These are phyloP conservation scores for Nylanderia fulva DNA, from an alignment of 1,140 invertebrate species.

Conservation along the genomic window DNA sequence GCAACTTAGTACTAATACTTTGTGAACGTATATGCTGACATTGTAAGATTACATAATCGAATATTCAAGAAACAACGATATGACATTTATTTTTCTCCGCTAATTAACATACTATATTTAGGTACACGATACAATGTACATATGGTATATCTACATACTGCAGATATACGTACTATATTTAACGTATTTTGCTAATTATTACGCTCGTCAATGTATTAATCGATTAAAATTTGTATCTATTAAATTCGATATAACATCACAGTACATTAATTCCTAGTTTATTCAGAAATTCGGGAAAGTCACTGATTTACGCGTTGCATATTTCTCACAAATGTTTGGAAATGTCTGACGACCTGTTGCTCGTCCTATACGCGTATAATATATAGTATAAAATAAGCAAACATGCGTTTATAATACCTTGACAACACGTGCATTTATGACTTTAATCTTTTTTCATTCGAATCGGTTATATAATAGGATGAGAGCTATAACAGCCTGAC, in stretches of 20 bases:
- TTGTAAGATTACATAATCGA: conserved; percentile 2
- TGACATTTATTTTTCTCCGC: neutral
- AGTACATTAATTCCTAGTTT: no score
- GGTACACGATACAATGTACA: neutral
- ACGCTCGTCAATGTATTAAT: neutral
- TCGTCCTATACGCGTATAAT: neutral
- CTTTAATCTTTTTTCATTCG: conserved; percentile 8
- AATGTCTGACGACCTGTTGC: conserved; percentile 47
- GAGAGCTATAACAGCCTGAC: neutral
- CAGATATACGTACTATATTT: neutral
- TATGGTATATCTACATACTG: neutral
- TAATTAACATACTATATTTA: conserved; percentile 15
- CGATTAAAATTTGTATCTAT: neutral
- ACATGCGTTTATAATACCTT: neutral
- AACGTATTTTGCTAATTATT: neutral
- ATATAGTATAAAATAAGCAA: conserved; percentile 6
- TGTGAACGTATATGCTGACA: neutral
- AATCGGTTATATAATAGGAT: conserved; percentile 10
- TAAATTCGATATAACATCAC: neutral
- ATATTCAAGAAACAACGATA: conserved; percentile 20
- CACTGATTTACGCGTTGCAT: conserved; percentile 6
- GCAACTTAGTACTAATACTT: conserved; percentile 13
- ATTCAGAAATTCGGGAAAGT: no score
- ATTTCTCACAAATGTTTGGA: conserved; percentile 13
- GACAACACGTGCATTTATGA: neutral